These are phyloP conservation scores for Petrolisthes cinctipes DNA, from an alignment of 2,888 invertebrate genomes.

Conservation along the genomic window DNA sequence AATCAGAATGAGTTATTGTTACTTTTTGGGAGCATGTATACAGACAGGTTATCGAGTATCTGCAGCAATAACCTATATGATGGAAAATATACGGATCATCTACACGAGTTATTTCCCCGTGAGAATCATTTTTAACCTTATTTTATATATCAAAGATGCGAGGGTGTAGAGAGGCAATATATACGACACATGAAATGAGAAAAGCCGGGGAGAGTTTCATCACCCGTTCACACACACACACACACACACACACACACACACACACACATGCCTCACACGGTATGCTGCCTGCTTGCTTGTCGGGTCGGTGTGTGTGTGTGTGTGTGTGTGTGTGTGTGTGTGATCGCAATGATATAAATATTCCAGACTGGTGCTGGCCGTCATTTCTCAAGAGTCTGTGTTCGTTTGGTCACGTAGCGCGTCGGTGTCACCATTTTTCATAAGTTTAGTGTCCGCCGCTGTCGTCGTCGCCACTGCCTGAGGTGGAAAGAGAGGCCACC, in stretches of 20 bases:
- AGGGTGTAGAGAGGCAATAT: conserved; percentile 1
- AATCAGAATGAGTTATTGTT: not conserved
- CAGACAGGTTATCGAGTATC: conserved; percentile 3
- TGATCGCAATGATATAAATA: conserved; percentile 48
- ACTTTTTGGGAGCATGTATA: not conserved
- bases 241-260: too few species aligned
- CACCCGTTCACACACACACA: not conserved
- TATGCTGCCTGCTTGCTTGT: too few species aligned
- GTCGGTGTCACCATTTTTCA: conserved; percentile 47
- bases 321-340: not conserved
- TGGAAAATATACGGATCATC: conserved; percentile 8
- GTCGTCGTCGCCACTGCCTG: conserved; percentile 25
- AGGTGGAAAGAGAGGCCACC: not conserved
- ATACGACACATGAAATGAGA: conserved; percentile 15
- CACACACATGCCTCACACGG: too few species aligned
- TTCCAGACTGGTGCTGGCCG: conserved; percentile 50
- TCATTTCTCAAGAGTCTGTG: conserved; percentile 58
- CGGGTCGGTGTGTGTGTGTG: too few species aligned
- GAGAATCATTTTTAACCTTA: conserved; percentile 10
- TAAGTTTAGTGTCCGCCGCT: conserved; percentile 34
- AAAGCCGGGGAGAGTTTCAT: not conserved
- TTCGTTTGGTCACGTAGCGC: conserved; percentile 55
- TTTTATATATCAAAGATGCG: not conserved
- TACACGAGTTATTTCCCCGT: conserved; percentile 10
- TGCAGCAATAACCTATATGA: conserved; percentile 6